These are phyloP conservation scores for Procapra przewalskii DNA, from an alignment of 2,113 vertebrate genomes.

Conservation along the genomic window DNA sequence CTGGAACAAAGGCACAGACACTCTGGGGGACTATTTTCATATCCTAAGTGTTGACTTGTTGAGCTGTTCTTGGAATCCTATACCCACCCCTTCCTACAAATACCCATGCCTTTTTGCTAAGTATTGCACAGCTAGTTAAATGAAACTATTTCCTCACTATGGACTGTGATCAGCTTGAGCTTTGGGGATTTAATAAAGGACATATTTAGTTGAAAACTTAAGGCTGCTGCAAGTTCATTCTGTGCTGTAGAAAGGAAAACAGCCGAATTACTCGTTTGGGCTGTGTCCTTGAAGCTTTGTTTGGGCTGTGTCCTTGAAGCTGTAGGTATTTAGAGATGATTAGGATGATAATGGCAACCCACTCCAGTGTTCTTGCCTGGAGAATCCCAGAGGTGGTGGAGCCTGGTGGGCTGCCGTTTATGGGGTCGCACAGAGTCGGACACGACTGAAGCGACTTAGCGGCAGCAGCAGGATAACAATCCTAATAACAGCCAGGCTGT, in stretches of 20 bases:
- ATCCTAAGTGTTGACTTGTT: not conserved
- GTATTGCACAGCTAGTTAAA: not conserved
- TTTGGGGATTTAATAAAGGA: conserved; percentile 60
- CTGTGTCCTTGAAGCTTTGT: not conserved
- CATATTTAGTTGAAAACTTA: conserved; percentile 62
- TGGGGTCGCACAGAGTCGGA: too few species aligned
- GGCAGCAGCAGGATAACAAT: not conserved
- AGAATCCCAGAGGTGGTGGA: too few species aligned
- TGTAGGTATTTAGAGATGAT: not conserved
- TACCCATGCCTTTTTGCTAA: not conserved
- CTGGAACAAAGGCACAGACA: not conserved
- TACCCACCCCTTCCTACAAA: not conserved
- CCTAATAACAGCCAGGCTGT: not conserved
- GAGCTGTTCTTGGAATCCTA: not conserved
- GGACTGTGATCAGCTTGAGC: conserved; percentile 18
- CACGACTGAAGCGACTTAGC: too few species aligned
- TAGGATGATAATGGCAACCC: not conserved
- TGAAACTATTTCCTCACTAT: not conserved
- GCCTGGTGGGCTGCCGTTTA: too few species aligned
- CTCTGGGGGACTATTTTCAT: not conserved
- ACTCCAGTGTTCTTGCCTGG: too few species aligned
- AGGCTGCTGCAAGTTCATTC: conserved; percentile 54
- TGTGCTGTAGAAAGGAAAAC: not conserved
- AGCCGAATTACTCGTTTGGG: conserved; percentile 30
- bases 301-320: not conserved